Conservation (phyloP, 2,113 vertebrate species). For the Rallus limicola region DNA sequence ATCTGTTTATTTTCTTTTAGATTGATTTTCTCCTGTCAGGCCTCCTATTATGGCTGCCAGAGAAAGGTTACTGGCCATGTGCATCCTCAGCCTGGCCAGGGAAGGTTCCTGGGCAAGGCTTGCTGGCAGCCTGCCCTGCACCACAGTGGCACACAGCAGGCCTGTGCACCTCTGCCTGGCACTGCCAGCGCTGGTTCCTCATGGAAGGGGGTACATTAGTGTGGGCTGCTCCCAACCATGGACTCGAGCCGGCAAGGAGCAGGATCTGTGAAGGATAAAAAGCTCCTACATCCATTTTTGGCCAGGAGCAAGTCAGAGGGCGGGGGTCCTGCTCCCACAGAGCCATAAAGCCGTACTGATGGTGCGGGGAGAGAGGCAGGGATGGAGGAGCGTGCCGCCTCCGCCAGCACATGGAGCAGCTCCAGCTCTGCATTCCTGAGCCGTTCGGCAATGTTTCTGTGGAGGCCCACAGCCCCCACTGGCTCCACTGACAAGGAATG, state of each 20-base stretch:
- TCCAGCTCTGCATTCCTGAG: conserved; percentile 79
- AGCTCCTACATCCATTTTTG: neutral
- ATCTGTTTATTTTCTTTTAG: neutral
- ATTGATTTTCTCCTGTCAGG: neutral
- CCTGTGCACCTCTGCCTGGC: fast-evolving
- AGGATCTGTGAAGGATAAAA: neutral
- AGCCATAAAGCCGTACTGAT: neutral
- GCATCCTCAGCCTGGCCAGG: neutral
- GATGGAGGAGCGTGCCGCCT: conserved; percentile 22
- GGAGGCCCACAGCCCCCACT: conserved; percentile 47
- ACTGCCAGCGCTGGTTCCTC: fast-evolving
- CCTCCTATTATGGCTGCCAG: neutral
- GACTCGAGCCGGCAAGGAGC: neutral
- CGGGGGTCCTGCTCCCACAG: neutral
- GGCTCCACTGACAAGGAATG: conserved; percentile 21
- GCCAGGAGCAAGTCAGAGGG: neutral
- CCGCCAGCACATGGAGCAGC: conserved; percentile 54
- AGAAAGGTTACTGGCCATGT: neutral
- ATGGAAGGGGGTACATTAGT: neutral
- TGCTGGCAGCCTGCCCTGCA: neutral
- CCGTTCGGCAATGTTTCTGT: conserved; percentile 66
- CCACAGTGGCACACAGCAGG: neutral
- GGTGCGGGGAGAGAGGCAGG: neutral
- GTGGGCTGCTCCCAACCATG: neutral
- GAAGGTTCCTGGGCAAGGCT: neutral